Evolutionary conservation across 2,113 vertebrate species (phyloP).

Genomic region (Callipepla californica): DNA sequence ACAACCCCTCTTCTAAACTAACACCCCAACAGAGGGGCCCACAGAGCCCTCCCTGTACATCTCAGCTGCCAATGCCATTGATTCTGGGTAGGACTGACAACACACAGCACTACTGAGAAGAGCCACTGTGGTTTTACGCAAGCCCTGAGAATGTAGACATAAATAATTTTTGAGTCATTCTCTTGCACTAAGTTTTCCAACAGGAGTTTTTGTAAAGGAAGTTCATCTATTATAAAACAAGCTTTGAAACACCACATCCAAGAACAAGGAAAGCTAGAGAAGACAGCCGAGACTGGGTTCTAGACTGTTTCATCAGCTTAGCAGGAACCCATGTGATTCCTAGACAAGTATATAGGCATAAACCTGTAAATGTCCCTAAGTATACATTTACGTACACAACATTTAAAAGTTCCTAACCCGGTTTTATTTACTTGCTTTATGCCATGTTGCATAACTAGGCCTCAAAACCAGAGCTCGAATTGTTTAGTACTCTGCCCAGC

Average conservation of each 20-base stretch:
- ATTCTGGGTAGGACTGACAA: fast-evolving
- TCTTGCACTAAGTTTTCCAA: background rate
- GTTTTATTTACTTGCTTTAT: background rate
- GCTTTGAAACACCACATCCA: background rate
- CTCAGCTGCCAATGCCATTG: fast-evolving
- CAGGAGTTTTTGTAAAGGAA: background rate
- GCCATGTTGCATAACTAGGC: background rate
- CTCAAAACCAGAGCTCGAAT: background rate
- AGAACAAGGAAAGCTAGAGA: background rate
- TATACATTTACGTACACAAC: background rate
- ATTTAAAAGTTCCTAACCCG: background rate
- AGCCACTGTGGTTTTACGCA: fast-evolving
- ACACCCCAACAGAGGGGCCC: background rate
- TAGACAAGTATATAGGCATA: background rate
- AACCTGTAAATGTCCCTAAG: background rate
- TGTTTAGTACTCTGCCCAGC: background rate
- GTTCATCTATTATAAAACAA: background rate
- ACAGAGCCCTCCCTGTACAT: background rate
- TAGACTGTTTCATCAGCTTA: background rate
- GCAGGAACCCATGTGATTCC: background rate
- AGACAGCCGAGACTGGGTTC: background rate
- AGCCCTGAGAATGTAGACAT: background rate
- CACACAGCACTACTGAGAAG: background rate
- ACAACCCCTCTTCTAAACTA: fast-evolving
- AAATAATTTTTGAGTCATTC: background rate